These are phyloP conservation scores for Aethes cnicana DNA, from an alignment of 2,888 invertebrate genomes.

Conservation along the genomic window DNA sequence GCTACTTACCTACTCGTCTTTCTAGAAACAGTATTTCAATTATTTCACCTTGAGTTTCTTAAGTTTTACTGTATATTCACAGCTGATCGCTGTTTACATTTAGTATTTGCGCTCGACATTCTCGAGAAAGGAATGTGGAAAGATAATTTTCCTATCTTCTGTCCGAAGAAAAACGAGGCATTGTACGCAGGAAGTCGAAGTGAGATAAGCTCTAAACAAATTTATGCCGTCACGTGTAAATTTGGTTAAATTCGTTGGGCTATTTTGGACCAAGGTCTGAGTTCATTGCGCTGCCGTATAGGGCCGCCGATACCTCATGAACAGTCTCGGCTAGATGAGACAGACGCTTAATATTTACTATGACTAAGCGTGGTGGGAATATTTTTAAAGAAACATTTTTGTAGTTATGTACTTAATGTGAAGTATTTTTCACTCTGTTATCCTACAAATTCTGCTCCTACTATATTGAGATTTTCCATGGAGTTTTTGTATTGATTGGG, in stretches of 20 bases:
- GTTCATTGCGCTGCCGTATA: slow-evolving; percentile 63
- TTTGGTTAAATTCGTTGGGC: slow-evolving; percentile 65
- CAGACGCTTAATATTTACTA: neutral
- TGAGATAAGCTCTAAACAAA: slow-evolving; percentile 63
- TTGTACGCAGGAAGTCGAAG: slow-evolving; percentile 39
- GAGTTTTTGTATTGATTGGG: too few relatives aligned
- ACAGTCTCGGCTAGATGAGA: slow-evolving; percentile 14
- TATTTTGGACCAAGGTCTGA: slow-evolving; percentile 67
- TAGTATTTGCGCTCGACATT: slow-evolving; percentile 6
- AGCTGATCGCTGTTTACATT: slow-evolving; percentile 20
- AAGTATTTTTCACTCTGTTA: too few relatives aligned
- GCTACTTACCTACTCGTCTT: too few relatives aligned
- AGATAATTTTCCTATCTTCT: slow-evolving; percentile 35
- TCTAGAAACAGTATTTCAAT: too few relatives aligned
- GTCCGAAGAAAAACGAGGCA: slow-evolving; percentile 47
- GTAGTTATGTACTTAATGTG: too few relatives aligned
- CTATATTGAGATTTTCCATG: too few relatives aligned
- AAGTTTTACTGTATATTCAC: neutral
- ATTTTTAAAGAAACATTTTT: too few relatives aligned
- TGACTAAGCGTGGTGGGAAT: too few relatives aligned
- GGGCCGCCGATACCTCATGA: slow-evolving; percentile 41
- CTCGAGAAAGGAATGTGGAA: slow-evolving; percentile 22
- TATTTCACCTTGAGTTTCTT: too few relatives aligned
- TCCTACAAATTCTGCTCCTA: too few relatives aligned
- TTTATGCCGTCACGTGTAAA: slow-evolving; percentile 58